Evolutionary conservation across 2,113 vertebrate species (phyloP), one percentile per base, ranked within the genome.

Genomic region (Rhea americana): DNA sequence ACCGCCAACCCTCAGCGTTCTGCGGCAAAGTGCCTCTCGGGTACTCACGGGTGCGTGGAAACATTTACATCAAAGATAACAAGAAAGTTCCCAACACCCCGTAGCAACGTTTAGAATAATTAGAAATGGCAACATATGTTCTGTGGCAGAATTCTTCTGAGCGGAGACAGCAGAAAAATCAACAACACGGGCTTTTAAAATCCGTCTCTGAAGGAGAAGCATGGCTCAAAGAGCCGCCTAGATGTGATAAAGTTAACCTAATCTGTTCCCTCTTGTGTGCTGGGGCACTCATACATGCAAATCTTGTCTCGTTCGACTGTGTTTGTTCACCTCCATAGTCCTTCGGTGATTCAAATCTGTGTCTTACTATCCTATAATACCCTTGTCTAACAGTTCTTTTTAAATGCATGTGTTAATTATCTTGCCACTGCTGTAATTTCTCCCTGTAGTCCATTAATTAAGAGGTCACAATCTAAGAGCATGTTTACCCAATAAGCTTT

Each of bases 401-500:
- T 95, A 97, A 97, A 97, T 95, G 96, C 96, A 97, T 77, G 96
- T 97, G 97, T 98, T 99, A 98, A 99, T 99, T 99, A 99, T 98
- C 98, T 94, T 97, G 97, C 98, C 98, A 97, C 97, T 93, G 98
- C 98, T 98, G 97, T 98, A 98, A 98, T 98, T 99, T 99, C 98
- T 99, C 99, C 98, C 98, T 95, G 97, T 98, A 98, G 99, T 98
- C 98, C 98, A 98, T 98, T 99, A 99, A 99, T 99, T 99, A 99
- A 98, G 98, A 98, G 99, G 98, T 99, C 99, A 99, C 98, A 98
- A 98, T 98, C 98, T 97, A 95, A 97, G 98, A 98, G 98, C 98
- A 98, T 99, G 99, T 99, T 99, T 99, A 99, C 98, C 99, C 99
- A 99, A 99, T 99, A 99, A 98, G 98, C 98, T 97, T 98, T 99